Base-by-base conservation (phyloP, 2,888 invertebrate genomes). In the Antitype chi region DNA sequence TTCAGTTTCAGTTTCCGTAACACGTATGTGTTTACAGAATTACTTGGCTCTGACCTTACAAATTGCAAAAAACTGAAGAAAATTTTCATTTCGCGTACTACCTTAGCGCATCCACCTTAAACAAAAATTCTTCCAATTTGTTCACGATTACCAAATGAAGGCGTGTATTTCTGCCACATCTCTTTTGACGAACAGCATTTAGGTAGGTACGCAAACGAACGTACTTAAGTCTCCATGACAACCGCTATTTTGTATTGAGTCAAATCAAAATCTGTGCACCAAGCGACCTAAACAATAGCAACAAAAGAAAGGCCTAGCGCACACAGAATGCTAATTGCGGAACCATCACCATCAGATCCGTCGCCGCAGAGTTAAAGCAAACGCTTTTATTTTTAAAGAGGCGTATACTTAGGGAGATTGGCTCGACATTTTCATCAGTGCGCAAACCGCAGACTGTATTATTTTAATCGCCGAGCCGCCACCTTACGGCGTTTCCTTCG, bases 341-440 rank as follows among this genome's bases (percentile, higher is more conserved):
- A 89, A 92, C 91, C 91, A 89, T 87, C 90, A 88, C 90, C 91
- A 90, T 89, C 91, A 90, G 88, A 91, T 89, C 91, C 91, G 91
- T 93, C 90, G 91, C 94, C 93, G 90, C 94, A 92, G 85, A 92
- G 90, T 90, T 91, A 92, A 91, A 91, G 87, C 90, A 91, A 92
- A 90, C 88, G 93, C 91, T 94, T 96, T 95, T 95, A 94, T 95
- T 95, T 95, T 95, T 95, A 94, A 95, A 94, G 92, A 94, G 95
- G 91, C 93, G 92, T 95, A 95, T 94, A 95, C 94, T 95, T 95
- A 93, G 89, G 87, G 84, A 94, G 95, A 96, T 95, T 95, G 91
- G 94, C 90, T 93, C 92, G 94, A 93, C 94, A 93, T 94, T 95
- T 95, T 95, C 95, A 96, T 95, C 95, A 95, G 91, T 87, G 91